These are phyloP conservation scores for Clarias batrachus DNA, from an alignment of 2,113 vertebrate species.

Conservation along the genomic window DNA sequence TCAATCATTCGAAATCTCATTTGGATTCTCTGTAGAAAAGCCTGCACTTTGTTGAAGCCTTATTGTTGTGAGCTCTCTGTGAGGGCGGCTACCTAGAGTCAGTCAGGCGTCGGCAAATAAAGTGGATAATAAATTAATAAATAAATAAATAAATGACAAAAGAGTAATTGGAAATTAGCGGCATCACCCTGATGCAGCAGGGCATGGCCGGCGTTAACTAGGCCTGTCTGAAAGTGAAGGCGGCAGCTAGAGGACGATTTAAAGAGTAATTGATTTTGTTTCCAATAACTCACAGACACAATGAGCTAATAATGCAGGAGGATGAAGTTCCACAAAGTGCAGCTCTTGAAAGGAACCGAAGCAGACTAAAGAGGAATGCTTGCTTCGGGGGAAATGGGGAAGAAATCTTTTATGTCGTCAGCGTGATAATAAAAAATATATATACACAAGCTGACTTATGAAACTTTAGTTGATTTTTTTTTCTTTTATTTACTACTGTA, in stretches of 20 bases:
- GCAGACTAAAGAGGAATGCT: background rate
- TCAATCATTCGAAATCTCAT: background rate
- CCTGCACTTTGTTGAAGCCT: background rate
- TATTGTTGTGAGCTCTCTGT: background rate
- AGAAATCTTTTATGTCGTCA: background rate
- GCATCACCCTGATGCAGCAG: constrained; percentile 56
- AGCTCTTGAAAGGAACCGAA: background rate
- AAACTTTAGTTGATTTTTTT: background rate
- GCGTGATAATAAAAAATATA: background rate
- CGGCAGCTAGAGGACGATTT: constrained; percentile 53
- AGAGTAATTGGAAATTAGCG: constrained; percentile 56
- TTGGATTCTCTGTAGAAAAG: constrained; percentile 7
- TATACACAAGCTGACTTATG: background rate
- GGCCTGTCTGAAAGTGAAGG: constrained; percentile 51
- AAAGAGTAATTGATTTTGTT: constrained; percentile 61
- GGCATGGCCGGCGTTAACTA: constrained; percentile 53
- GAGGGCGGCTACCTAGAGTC: constrained; percentile 41
- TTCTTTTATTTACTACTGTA: too few species aligned
- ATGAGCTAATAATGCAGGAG: constrained; percentile 59
- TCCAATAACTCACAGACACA: constrained; percentile 50
- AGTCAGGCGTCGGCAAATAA: constrained; percentile 47
- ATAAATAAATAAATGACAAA: constrained; percentile 54
- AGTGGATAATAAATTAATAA: constrained; percentile 51
- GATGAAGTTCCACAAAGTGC: constrained; percentile 38
- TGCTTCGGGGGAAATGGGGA: too few species aligned